Conservation (phyloP, 53 echinoderm and acorn worm species). For the Apostichopus leukothele region DNA sequence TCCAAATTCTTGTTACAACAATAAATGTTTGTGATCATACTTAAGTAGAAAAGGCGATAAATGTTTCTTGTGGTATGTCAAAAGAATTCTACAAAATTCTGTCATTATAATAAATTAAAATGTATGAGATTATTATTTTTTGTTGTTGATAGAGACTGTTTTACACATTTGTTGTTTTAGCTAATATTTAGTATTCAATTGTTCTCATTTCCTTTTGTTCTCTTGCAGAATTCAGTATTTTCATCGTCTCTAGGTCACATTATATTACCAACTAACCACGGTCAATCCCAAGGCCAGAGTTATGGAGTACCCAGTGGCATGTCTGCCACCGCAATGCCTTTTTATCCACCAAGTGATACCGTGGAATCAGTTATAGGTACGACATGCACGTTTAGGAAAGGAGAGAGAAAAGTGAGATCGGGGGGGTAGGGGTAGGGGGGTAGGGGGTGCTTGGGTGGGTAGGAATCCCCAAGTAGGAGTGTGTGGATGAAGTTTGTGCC, state of each 20-base stretch:
- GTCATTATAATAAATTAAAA: no score
- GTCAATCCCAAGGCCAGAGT: neutral
- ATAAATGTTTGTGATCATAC: neutral
- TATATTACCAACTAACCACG: slow-evolving; percentile 5
- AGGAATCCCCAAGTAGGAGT: no score
- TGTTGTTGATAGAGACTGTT: neutral
- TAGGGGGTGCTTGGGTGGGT: no score
- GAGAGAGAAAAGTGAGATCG: no score
- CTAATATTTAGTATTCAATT: neutral
- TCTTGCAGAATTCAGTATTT: slow-evolving; percentile 47
- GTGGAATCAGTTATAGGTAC: slow-evolving; percentile 98
- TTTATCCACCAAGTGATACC: slow-evolving; percentile 98
- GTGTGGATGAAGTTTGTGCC: no score
- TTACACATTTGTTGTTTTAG: neutral
- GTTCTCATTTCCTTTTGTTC: neutral
- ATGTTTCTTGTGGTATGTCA: no score
- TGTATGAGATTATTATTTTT: no score
- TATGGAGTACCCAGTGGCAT: slow-evolving; percentile 61
- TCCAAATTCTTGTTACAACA: no score
- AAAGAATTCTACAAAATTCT: no score
- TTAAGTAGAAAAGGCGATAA: no score
- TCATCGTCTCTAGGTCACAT: slow-evolving; percentile 40
- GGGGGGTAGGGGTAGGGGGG: no score
- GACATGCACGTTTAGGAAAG: neutral
- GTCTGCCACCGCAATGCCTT: slow-evolving; percentile 90